Evolutionary conservation across 2,888 invertebrate species (phyloP).

Genomic region (Lomographa bimaculata): DNA sequence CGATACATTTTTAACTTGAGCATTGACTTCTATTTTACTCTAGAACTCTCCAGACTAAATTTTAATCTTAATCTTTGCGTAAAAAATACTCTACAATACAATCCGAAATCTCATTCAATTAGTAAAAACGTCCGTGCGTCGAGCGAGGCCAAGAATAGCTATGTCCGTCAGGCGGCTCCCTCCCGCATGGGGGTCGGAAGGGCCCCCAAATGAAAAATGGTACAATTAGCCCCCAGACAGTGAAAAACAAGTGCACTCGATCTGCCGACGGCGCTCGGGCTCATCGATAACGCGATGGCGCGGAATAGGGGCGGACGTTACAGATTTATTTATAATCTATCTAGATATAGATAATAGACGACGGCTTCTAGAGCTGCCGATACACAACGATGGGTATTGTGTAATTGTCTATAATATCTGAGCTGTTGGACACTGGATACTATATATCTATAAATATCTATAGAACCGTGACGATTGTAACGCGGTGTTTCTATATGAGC

Average conservation of each 20-base stretch:
- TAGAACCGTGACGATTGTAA: no score
- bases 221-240: conserved; percentile 81
- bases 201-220: conserved; percentile 76
- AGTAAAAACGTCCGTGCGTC: conserved; percentile 44
- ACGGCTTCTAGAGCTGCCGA: background rate
- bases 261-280: conserved; percentile 56
- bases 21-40: no score
- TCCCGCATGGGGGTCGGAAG: conserved; percentile 40
- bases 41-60: no score
- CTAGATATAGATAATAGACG: conserved; percentile 18
- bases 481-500: no score
- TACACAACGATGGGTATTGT: background rate
- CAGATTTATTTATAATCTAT: conserved; percentile 30
- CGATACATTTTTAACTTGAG: no score
- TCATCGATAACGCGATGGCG: conserved; percentile 56
- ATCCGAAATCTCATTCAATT: conserved; percentile 48
- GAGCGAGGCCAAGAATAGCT: conserved; percentile 39
- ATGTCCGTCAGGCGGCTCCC: conserved; percentile 37
- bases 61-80: no score
- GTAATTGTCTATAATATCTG: background rate
- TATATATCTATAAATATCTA: no score
- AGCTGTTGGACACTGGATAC: no score
- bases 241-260: conserved; percentile 82
- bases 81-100: conserved; percentile 9
- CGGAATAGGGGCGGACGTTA: conserved; percentile 37